Base-by-base conservation (phyloP, 2,888 invertebrate genomes). In the Euplexia lucipara region DNA sequence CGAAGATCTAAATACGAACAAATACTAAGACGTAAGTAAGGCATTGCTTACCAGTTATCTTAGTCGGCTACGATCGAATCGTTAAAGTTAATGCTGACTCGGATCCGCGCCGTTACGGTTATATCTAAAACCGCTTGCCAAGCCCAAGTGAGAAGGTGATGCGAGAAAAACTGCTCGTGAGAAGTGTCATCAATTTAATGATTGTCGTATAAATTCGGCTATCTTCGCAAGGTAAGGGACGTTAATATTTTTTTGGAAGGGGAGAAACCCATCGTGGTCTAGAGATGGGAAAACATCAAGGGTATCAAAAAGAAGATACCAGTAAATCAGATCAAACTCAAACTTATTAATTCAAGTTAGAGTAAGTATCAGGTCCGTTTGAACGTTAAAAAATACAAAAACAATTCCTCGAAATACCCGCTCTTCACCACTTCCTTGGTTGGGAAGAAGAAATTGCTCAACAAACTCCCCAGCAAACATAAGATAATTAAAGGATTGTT, bases 31-130 rank as follows among this genome's bases (percentile, higher is more conserved):
- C 30, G 39, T 58, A 63, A 78, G 75, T 73, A 78, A 74, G 58
- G 54, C 78, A 73, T 56, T 59, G 54, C 26, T 20, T 44, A 60
- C 59, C 59, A 74, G 73, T 74, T 74, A 74, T 74, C 74, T 78
- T 45, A 54, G 78, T 45, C 75, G 68, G 74, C 79, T 57, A 78
- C 79, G 81, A 83, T 83, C 79, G 78, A 74, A 77, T 86, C 86
- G 83, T 87, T 86, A 86, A 81, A 85, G 82, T 78, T 85, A 86
- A 88, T 85, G 85, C 79, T 69, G 80, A 75, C 78, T 68, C 72
- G 70, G 76, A 71, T 79, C 76, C 66, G 75, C 63, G 66, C 70
- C 75, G 79, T 84, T 84, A 85, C 83, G 78, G 81, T 79, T 83
- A 77, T 82, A 83, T 84, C 84, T 85, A 68, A 74, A 76, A 77